Percentiles rank a stretch among this genome's conserved stretches.
These are phyloP conservation scores for Diaprepes abbreviatus DNA, from an alignment of 2,888 invertebrate genomes.

Conservation along the genomic window DNA sequence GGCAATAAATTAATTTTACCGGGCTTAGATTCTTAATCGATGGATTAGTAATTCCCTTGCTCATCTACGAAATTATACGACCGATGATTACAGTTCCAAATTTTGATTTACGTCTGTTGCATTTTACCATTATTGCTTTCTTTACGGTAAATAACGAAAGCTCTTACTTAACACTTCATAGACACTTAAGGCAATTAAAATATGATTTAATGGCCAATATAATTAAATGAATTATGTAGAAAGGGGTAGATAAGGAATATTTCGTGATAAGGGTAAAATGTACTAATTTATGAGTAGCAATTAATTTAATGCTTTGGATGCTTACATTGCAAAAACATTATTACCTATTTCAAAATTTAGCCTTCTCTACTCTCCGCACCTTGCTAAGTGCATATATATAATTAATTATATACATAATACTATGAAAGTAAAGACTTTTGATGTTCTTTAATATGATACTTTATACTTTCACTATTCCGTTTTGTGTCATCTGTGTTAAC, in stretches of 20 bases:
- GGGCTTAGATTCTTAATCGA: conserved; percentile 49
- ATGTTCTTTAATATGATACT: no score
- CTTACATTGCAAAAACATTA: neutral
- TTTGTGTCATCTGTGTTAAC: no score
- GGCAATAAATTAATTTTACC: conserved; percentile 49
- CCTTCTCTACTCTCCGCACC: no score
- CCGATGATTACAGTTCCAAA: conserved; percentile 42
- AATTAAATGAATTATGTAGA: conserved; percentile 45
- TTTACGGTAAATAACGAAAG: conserved; percentile 46
- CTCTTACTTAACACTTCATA: conserved; percentile 47
- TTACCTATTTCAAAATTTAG: no score
- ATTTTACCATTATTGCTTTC: conserved; percentile 40
- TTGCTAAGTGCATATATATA: no score
- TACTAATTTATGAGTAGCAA: conserved; percentile 37
- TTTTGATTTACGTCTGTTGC: conserved; percentile 45
- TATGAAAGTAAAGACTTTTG: no score
- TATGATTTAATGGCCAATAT: conserved; percentile 43
- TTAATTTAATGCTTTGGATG: conserved; percentile 22
- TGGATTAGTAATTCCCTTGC: conserved; percentile 46
- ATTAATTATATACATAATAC: no score
- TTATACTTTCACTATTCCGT: no score
- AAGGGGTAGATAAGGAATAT: conserved; percentile 43
- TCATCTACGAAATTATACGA: conserved; percentile 48
- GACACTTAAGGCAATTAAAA: conserved; percentile 47
- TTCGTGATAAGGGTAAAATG: conserved; percentile 36